Evolutionary conservation across 1,140 invertebrate species (phyloP).

Genomic region (Acyrthosiphon pisum): DNA sequence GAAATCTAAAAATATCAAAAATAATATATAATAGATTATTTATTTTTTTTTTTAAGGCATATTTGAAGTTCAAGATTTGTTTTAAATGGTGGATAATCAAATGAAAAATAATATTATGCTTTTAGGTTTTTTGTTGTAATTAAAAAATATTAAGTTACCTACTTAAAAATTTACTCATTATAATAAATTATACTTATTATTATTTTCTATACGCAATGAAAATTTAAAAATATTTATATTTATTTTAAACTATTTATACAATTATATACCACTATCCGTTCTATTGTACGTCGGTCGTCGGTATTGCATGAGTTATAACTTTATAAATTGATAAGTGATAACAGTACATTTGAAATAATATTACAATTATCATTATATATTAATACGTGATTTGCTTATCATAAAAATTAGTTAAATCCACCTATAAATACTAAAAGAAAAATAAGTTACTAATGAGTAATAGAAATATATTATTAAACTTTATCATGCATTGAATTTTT

Average conservation of each 20-base stretch:
- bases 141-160: neutral
- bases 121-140: too few species aligned
- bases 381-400: neutral
- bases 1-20: too few species aligned
- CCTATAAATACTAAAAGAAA: too few species aligned
- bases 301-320: neutral
- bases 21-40: too few species aligned
- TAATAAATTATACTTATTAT: neutral
- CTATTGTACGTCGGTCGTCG: too few species aligned
- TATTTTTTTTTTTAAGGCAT: too few species aligned
- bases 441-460: too few species aligned
- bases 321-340: neutral
- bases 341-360: neutral
- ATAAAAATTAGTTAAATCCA: neutral
- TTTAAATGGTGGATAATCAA: neutral
- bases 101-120: neutral
- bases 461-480: too few species aligned
- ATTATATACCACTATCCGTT: too few species aligned
- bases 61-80: too few species aligned
- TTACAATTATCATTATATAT: neutral
- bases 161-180: neutral
- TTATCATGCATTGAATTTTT: too few species aligned
- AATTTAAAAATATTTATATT: neutral
- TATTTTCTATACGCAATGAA: neutral
- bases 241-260: too few species aligned